Conservation (phyloP, 2,797 vertebrate species). For the Uromys caudimaculatus region DNA sequence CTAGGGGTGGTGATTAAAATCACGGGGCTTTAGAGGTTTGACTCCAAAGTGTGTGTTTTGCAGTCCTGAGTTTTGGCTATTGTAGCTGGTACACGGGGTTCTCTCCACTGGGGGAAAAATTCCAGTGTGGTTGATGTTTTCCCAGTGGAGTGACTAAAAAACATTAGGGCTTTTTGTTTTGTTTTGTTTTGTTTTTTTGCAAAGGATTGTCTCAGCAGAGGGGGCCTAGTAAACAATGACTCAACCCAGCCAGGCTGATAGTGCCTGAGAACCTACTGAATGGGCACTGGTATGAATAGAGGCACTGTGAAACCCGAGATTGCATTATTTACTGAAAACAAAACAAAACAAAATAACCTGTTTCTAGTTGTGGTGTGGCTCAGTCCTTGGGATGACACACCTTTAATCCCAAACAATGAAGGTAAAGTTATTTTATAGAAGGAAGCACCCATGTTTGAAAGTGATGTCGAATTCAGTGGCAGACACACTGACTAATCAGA, state of each 20-base stretch:
- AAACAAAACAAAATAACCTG: background rate
- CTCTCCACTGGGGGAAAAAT: slow-evolving; percentile 22
- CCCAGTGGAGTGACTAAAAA: background rate
- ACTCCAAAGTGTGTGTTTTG: background rate
- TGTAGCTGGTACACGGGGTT: background rate
- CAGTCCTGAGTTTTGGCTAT: background rate
- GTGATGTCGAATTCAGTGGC: background rate
- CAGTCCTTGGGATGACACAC: background rate
- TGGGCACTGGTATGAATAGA: background rate
- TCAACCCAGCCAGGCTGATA: background rate
- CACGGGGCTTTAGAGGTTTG: background rate
- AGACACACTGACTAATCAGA: background rate
- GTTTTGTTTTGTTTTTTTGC: background rate
- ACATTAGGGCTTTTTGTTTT: background rate
- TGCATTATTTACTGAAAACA: background rate
- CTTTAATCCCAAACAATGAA: background rate
- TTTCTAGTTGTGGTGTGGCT: background rate
- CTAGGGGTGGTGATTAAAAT: background rate
- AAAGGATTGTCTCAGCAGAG: slow-evolving; percentile 12
- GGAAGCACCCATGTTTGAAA: background rate
- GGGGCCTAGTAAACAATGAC: background rate
- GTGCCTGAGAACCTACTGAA: background rate
- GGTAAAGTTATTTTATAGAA: background rate
- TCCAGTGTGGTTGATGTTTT: slow-evolving; percentile 37
- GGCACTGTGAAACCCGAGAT: background rate